Base-by-base conservation (phyloP, 2,888 invertebrate species). In the Microdon myrmicae region DNA sequence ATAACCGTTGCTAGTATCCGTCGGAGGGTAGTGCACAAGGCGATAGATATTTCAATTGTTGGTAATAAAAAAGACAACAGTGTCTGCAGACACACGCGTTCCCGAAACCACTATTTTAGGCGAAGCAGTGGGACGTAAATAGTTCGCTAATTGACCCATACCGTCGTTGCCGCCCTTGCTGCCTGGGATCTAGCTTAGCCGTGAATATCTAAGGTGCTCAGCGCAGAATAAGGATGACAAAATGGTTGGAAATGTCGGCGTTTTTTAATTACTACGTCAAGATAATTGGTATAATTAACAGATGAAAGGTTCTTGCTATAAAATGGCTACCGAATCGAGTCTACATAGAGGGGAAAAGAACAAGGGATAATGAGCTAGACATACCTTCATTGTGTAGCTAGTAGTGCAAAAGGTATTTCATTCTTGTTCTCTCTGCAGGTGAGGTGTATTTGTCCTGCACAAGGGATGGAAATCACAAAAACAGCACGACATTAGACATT, bases 131-230 rank as follows among this genome's bases (percentile, higher is more conserved):
- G 41, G 48, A 31, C 48, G 39, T 44, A 35, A 44, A 41, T 53
- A 53, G 53, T 59, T 59, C 38, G 22, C 45, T 59, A 53, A 59
- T 59, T 59, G 53, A n/a, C n/a, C n/a, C n/a, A n/a, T n/a, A n/a
- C n/a, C n/a, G n/a, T n/a, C n/a, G n/a, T n/a, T n/a, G n/a, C n/a
- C n/a, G n/a, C n/a, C n/a, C n/a, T n/a, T n/a, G n/a, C n/a, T n/a
- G n/a, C n/a, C n/a, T n/a, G n/a, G n/a, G n/a, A n/a, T n/a, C n/a
- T n/a, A n/a, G n/a, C n/a, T n/a, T n/a, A n/a, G n/a, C n/a, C n/a
- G n/a, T n/a, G n/a, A n/a, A n/a, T n/a, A n/a, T 28, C 4, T 25
- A 2, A 16, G 14, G 32, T 28, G 8, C 17, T n/a, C n/a, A n/a
- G 45, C 13, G 14, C 10, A 34, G 34, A 34, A 16, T 4, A 20